phyloP scores from a whole-genome alignment of 2,888 invertebrate species.

The Trissoscelio sp. region DNA sequence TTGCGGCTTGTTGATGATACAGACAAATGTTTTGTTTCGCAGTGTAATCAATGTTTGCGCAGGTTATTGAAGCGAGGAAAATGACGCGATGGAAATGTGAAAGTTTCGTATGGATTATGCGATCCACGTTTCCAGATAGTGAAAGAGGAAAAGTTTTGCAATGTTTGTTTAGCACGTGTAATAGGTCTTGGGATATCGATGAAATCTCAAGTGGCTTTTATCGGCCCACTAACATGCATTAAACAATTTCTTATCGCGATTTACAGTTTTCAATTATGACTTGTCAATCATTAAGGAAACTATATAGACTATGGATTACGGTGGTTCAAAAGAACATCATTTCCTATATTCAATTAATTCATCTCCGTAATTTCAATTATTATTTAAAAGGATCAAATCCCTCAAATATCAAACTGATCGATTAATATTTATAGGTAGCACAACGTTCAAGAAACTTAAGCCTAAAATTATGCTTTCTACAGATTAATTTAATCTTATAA shows the following conservation, averaged over 20 bases:
- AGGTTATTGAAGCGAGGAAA: conserved; percentile 1
- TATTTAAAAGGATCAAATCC: too few species aligned
- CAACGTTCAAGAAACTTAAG: too few species aligned
- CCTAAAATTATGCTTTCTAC: too few species aligned
- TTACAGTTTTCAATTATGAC: too few species aligned
- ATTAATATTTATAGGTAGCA: too few species aligned
- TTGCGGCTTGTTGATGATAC: conserved; percentile 10
- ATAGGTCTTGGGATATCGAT: not conserved
- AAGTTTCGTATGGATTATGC: not conserved
- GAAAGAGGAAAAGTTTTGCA: not conserved
- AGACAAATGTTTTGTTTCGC: conserved; percentile 22
- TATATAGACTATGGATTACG: too few species aligned
- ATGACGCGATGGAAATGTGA: conserved; percentile 2
- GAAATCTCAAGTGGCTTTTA: not conserved
- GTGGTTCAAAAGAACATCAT: too few species aligned
- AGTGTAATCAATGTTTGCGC: conserved; percentile 9
- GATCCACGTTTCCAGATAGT: not conserved
- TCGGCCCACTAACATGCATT: not conserved
- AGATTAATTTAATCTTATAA: too few species aligned
- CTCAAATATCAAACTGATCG: too few species aligned
- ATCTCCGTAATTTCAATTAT: too few species aligned
- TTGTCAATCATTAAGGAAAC: too few species aligned
- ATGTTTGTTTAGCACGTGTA: conserved; percentile 5
- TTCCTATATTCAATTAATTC: too few species aligned
- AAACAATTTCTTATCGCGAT: not conserved